Evolutionary conservation across 1,140 invertebrate genomes (phyloP), one percentile per base, ranked within the genome.

Genomic region (Penaeus chinensis): DNA sequence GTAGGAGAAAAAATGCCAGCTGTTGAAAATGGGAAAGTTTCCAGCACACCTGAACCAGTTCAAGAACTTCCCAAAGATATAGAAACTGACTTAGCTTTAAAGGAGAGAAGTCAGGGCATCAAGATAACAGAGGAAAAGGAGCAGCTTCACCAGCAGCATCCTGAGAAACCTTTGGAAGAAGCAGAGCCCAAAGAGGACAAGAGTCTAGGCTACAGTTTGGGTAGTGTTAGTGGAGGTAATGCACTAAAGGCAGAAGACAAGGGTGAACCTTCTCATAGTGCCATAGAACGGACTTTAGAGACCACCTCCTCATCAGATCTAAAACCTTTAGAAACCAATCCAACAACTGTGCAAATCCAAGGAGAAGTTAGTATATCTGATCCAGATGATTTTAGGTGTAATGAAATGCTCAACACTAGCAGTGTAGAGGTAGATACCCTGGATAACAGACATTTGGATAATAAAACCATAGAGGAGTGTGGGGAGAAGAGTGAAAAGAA

Each of bases 11-110:
- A 89, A 47, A 54, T 66, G 0, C 66, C 79, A 16, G 61, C 89
- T 20, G 54, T 87, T 65, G 85, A 84, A 83, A 87, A 88, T 81
- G 89, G 84, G n/a, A 89, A 89, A 60, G 80, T 80, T 62, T 83
- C 82, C 22, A 71, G 37, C 62, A 69, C 65, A 0, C 60, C 60
- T 22, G 84, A 85, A 27, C 71, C 81, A 65, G 63, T 42, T 66
- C 81, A 42, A 47, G 81, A 82, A 16, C 62, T 77, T 62, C 74
- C 83, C 18, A 62, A 65, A 63, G 61, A 76, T 47, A 2, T 42
- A n/a, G 54, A 76, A 24, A 77, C 20, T 32, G 85, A 78, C 22
- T 37, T 11, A n/a, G 80, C 65, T 5, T 3, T n/a, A n/a, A 78
- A 60, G 47, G 80, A 62, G 22, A 69, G 82, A 32, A 66, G 47